Percentiles rank a stretch among this genome's conserved stretches.
phyloP scores from a whole-genome alignment of 2,113 vertebrate genomes.

The Gymnocephalus cernua region DNA sequence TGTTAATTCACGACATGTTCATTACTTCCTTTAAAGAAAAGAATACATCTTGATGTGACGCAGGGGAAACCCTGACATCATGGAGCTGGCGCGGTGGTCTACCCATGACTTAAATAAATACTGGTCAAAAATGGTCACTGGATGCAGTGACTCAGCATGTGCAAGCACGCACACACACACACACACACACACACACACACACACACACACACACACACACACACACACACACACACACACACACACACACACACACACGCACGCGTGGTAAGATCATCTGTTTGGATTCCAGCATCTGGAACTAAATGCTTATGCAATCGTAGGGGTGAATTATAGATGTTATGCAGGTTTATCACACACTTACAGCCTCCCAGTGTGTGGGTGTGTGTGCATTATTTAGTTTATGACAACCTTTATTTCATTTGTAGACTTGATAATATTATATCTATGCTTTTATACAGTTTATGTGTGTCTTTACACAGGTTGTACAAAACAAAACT shows the following conservation, averaged over 20 bases:
- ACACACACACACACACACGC: slow-evolving; percentile 5
- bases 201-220: not conserved
- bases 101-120: slow-evolving; percentile 28
- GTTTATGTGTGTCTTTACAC: not conserved
- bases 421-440: not conserved
- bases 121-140: not conserved
- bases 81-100: not conserved
- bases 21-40: slow-evolving; percentile 1
- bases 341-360: not conserved
- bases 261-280: not conserved
- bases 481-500: not conserved
- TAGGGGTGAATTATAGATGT: not conserved
- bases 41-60: slow-evolving; percentile 25
- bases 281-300: slow-evolving; percentile 11
- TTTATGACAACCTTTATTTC: not conserved
- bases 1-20: not conserved
- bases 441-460: not conserved
- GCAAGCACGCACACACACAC: not conserved
- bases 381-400: slow-evolving; percentile 12
- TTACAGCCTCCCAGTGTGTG: not conserved
- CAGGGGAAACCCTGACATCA: slow-evolving; percentile 41
- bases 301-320: not conserved
- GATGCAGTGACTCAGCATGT: slow-evolving; percentile 34
- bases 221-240: slow-evolving; percentile 5
- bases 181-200: slow-evolving; percentile 8